phyloP scores from a whole-genome alignment of 2,113 vertebrate species.

The Redunca redunca region DNA sequence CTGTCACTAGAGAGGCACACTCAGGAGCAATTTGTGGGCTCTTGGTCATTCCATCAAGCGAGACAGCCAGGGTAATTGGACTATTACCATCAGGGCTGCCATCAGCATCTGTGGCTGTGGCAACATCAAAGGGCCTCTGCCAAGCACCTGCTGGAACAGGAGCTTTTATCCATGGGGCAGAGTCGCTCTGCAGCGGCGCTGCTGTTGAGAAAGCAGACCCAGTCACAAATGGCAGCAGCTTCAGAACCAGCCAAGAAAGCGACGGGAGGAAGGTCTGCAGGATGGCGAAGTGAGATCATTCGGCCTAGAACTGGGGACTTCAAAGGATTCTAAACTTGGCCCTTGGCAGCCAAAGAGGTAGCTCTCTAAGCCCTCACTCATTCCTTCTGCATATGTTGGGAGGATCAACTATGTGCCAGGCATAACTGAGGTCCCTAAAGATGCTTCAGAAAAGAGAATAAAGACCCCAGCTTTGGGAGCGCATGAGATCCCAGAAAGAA shows the following conservation, averaged over 20 bases:
- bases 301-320: neutral
- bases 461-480: neutral
- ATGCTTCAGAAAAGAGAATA: neutral
- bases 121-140: neutral
- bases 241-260: neutral
- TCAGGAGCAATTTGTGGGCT: neutral
- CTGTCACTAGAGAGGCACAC: neutral
- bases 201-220: rapidly evolving
- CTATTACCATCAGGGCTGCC: neutral
- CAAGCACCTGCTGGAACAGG: neutral
- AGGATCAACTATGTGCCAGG: rapidly evolving
- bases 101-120: neutral
- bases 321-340: neutral
- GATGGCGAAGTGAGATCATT: rapidly evolving
- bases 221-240: neutral
- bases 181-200: rapidly evolving
- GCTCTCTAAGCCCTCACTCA: neutral
- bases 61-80: neutral
- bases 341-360: neutral
- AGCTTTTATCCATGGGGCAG: rapidly evolving
- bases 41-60: neutral
- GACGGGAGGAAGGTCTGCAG: rapidly evolving
- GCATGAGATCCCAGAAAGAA: neutral
- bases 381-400: neutral
- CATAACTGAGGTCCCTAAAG: neutral